Conservation (phyloP, 2,113 vertebrate genomes). For the Noturus placidus region DNA sequence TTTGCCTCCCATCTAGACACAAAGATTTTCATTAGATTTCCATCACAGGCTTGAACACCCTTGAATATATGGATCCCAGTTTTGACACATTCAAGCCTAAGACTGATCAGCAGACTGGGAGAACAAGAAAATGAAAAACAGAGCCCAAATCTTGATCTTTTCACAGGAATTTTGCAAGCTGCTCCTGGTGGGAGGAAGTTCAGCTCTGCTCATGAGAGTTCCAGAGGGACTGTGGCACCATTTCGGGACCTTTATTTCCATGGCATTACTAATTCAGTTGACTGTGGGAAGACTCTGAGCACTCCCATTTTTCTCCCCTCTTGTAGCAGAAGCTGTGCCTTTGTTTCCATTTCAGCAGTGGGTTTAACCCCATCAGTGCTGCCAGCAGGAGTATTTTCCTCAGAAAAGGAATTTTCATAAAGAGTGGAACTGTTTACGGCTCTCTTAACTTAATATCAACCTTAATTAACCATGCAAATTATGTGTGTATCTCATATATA, state of each 20-base stretch:
- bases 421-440: background rate
- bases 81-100: conserved; percentile 47
- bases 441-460: background rate
- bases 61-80: conserved; percentile 43
- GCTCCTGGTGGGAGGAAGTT: conserved; percentile 55
- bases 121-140: conserved; percentile 55
- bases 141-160: conserved; percentile 42
- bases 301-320: conserved; percentile 54
- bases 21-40: conserved; percentile 25
- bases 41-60: conserved; percentile 24
- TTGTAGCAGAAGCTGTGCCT: conserved; percentile 53
- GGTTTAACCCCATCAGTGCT: conserved; percentile 63
- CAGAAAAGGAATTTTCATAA: background rate
- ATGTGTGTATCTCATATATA: background rate
- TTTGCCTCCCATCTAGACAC: conserved; percentile 1
- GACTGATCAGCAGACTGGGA: conserved; percentile 46
- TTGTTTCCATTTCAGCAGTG: conserved; percentile 61
- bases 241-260: conserved; percentile 68
- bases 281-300: conserved; percentile 67
- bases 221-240: conserved; percentile 62
- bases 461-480: background rate
- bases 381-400: background rate
- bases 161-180: conserved; percentile 47
- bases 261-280: conserved; percentile 72
- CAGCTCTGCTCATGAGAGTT: conserved; percentile 54